phyloP scores from a whole-genome alignment of 2,113 vertebrate species.

The Telmatochromis sp. region DNA sequence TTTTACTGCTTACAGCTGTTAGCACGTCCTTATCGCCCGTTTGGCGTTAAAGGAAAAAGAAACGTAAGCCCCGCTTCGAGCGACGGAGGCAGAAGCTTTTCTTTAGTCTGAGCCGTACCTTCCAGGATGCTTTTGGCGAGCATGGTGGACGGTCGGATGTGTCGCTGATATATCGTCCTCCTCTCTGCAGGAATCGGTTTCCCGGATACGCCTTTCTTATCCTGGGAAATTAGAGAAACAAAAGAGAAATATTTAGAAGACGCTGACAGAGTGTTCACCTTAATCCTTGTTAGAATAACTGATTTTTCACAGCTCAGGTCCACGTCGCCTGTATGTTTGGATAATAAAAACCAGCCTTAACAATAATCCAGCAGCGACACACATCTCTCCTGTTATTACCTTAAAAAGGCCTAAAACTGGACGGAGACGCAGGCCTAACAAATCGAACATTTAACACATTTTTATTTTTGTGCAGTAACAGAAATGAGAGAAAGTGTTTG shows the following conservation, averaged over 20 bases:
- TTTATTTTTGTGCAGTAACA: neutral
- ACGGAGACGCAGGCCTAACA: rapidly evolving
- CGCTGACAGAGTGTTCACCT: neutral
- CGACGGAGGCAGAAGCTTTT: rapidly evolving
- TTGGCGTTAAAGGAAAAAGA: neutral
- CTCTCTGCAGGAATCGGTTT: constrained; percentile 85
- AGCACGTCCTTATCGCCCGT: rapidly evolving
- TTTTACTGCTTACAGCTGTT: neutral
- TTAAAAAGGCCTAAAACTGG: neutral
- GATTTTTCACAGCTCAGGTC: neutral
- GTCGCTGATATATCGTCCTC: constrained; percentile 87
- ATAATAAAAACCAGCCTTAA: neutral
- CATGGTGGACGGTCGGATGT: constrained; percentile 88
- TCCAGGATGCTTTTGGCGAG: constrained; percentile 97
- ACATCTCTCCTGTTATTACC: neutral
- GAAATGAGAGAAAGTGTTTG: neutral
- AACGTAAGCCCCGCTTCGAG: rapidly evolving
- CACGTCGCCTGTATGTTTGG: neutral
- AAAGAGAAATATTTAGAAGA: rapidly evolving
- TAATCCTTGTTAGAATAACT: neutral
- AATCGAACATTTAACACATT: neutral
- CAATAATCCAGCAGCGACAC: neutral
- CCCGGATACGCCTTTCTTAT: constrained; percentile 89
- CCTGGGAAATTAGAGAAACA: constrained; percentile 62
- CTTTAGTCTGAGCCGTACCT: constrained; percentile 66